Percentiles rank a stretch among this genome's conserved stretches.
Evolutionary conservation across 2,113 vertebrate species (phyloP).

Genomic region (Sinosuthora webbiana): DNA sequence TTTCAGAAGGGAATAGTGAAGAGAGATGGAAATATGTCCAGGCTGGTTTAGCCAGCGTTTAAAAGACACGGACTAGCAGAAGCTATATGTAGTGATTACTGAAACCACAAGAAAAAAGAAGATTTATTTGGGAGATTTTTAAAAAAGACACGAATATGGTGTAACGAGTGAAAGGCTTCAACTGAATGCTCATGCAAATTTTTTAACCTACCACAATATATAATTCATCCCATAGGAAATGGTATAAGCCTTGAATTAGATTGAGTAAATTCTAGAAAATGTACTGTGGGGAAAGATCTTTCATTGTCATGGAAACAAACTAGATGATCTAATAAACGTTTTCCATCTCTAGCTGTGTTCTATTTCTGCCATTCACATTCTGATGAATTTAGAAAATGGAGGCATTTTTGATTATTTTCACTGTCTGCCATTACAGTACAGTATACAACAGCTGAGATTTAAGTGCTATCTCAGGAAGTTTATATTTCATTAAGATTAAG

Average conservation of each 20-base stretch:
- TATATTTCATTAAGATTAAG: not conserved
- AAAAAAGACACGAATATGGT: not conserved
- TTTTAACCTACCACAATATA: not conserved
- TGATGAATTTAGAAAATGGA: not conserved
- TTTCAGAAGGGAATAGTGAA: not conserved
- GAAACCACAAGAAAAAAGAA: not conserved
- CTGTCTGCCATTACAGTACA: not conserved
- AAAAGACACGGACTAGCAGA: not conserved
- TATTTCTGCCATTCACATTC: not conserved
- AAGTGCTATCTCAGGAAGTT: not conserved
- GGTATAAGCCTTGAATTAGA: not conserved
- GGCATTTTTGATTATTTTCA: not conserved
- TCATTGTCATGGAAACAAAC: slow-evolving; percentile 61
- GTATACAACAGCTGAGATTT: not conserved
- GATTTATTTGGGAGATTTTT: not conserved
- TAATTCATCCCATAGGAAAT: not conserved
- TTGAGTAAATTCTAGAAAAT: slow-evolving; percentile 20
- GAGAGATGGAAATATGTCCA: not conserved
- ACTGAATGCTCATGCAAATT: not conserved
- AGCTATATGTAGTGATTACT: not conserved
- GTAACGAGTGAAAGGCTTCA: not conserved
- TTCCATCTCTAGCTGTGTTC: not conserved
- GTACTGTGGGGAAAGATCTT: not conserved
- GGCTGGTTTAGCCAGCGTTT: not conserved
- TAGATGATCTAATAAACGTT: slow-evolving; percentile 13